Evolutionary conservation across 92 coral and sea anemone species (phyloP).

Genomic region (Phymanthus crucifer): DNA sequence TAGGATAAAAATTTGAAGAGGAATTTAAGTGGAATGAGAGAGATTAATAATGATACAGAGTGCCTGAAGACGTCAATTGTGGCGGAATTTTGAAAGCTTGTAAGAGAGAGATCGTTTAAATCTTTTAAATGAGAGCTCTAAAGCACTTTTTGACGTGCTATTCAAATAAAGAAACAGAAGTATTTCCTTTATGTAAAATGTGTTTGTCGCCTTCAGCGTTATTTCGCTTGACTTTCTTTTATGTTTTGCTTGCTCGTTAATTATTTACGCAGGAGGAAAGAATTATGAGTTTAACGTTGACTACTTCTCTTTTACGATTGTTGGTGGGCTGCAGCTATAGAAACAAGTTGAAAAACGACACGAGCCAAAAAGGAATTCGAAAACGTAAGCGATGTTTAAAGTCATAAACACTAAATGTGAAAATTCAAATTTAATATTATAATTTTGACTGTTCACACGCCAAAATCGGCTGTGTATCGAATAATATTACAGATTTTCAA

Average conservation of each 20-base stretch:
- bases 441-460: background rate
- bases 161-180: background rate
- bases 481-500: no score
- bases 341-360: background rate
- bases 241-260: background rate
- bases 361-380: background rate
- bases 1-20: background rate
- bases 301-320: background rate
- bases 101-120: background rate
- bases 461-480: no score
- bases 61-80: background rate
- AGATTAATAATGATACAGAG: background rate
- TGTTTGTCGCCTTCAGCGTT: background rate
- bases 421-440: background rate
- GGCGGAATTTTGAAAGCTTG: conserved; percentile 1
- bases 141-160: background rate
- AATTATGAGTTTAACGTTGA: background rate
- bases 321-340: background rate
- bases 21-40: background rate
- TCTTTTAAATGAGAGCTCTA: background rate
- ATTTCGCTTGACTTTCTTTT: background rate
- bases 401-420: no score
- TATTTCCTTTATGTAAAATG: background rate
- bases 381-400: background rate
- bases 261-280: background rate